Percentiles rank a stretch among this genome's conserved stretches.
These are phyloP conservation scores for Microcebus lehilahytsara DNA, from an alignment of 2,113 vertebrate species.

Conservation along the genomic window DNA sequence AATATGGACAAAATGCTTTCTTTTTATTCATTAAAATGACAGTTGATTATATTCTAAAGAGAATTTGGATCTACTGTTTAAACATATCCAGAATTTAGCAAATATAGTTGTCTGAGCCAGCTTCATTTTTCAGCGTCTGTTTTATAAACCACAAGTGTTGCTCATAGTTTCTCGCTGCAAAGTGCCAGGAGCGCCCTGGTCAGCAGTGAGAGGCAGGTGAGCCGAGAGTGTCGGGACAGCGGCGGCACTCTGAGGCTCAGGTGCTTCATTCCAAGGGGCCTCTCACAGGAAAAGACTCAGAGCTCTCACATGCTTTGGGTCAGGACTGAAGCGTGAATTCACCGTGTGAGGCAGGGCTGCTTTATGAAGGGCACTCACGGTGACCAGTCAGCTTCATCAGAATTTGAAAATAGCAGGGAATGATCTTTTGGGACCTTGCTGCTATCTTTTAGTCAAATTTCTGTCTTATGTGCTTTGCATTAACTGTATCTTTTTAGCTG, in stretches of 20 bases:
- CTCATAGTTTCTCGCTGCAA: neutral
- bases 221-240: neutral
- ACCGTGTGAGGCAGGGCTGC: rapidly evolving
- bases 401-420: constrained; percentile 19
- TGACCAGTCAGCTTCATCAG: neutral
- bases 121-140: neutral
- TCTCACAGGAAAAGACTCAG: neutral
- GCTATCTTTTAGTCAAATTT: neutral
- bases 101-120: neutral
- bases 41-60: neutral
- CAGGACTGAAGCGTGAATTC: neutral
- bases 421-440: neutral
- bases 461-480: neutral
- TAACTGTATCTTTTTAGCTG: neutral
- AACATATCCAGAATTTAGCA: neutral
- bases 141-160: neutral
- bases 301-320: neutral
- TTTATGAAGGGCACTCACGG: neutral
- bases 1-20: neutral
- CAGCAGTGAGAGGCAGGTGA: neutral
- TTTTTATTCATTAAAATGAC: neutral
- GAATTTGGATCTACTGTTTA: neutral
- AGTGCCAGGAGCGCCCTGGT: neutral
- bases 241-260: neutral
- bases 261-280: neutral